Evolutionary conservation across 2,888 invertebrate genomes (phyloP), one percentile per base, ranked within the genome.

Genomic region (Chalcis sispes): DNA sequence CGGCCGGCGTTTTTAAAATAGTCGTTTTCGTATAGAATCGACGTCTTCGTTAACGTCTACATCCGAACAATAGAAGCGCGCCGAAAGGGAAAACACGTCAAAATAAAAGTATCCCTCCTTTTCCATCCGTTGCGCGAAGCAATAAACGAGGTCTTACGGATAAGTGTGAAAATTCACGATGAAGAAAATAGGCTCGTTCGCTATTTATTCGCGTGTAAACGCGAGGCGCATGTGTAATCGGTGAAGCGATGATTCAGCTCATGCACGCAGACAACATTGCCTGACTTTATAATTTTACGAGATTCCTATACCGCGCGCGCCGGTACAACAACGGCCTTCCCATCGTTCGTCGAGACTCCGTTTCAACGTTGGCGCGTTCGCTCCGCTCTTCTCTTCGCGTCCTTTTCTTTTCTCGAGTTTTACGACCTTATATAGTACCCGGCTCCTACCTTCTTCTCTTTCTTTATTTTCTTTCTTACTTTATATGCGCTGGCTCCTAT

Each of bases 221-320:
- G 20, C n/a, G 2, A 8, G 13, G n/a, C 2, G 13, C 59, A 10
- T 18, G 8, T 23, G 18, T 36, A 15, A n/a, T 59, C 46, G 10
- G 23, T 27, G 20, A 20, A 18, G 29, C 29, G 20, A 27, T 27
- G 13, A 36, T 59, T 27, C 56, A 56, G 29, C 56, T 56, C 29
- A 56, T 56, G 56, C 29, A 18, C 56, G 7, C 29, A 7, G 10
- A 36, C 36, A 76, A 71, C 80, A 81, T 79, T 80, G 79, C 61
- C 79, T 79, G 81, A 82, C 79, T 84, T 84, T 83, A 83, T 85
- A 85, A 85, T 86, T 87, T 86, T 86, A 84, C 81, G 82, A 83
- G 82, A 42, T 62, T 15, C 15, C 54, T 70, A 66, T 70, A 72
- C 54, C 76, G 72, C 69, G 67, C n/a, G n/a, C 46, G 46, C n/a